phyloP scores from a whole-genome alignment of 2,888 invertebrate species.

The Dilophus febrilis region DNA sequence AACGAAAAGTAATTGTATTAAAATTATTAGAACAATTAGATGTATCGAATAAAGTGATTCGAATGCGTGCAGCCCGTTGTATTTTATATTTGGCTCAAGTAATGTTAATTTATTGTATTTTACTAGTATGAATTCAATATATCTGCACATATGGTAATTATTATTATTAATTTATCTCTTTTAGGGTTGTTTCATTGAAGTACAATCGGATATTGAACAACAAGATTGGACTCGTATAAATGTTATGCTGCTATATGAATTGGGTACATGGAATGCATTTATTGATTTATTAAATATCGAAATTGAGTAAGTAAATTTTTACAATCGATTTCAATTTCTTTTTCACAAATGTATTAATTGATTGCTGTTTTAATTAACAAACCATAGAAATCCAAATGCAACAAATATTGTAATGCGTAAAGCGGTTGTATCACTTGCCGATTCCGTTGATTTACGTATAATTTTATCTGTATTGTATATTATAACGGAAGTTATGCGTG shows the following conservation, averaged over 20 bases:
- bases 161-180: no score
- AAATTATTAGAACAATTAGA: constrained; percentile 84
- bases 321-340: no score
- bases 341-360: not conserved
- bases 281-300: constrained; percentile 88
- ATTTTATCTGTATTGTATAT: constrained; percentile 87
- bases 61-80: constrained; percentile 82
- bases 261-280: constrained; percentile 79
- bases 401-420: constrained; percentile 56
- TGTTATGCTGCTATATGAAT: constrained; percentile 71
- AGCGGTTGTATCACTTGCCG: constrained; percentile 67
- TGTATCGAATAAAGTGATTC: constrained; percentile 59
- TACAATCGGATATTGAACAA: constrained; percentile 83
- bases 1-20: constrained; percentile 62
- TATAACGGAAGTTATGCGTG: constrained; percentile 85
- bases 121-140: not conserved
- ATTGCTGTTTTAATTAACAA: not conserved
- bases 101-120: no score
- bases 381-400: constrained; percentile 41
- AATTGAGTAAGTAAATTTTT: constrained; percentile 49
- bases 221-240: constrained; percentile 68
- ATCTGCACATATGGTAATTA: not conserved
- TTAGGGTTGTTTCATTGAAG: constrained; percentile 78
- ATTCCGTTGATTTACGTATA: constrained; percentile 81
- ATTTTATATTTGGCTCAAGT: constrained; percentile 67